Evolutionary conservation across 1,140 invertebrate species (phyloP).

Genomic region (Solenopsis fugax): DNA sequence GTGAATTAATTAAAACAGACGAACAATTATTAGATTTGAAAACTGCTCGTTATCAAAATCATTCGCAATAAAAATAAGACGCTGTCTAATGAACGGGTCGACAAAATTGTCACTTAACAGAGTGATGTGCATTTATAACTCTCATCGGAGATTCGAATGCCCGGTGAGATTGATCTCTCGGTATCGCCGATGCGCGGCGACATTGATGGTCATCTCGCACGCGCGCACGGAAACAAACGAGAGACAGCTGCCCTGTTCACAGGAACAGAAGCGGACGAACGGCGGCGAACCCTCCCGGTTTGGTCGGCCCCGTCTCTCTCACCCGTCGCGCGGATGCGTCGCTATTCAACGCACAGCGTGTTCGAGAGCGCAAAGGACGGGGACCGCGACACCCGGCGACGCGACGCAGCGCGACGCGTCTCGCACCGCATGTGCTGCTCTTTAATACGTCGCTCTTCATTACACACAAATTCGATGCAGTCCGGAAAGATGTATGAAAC

Average conservation of each 20-base stretch:
- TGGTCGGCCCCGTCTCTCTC: slow-evolving; percentile 46
- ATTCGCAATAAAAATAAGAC: neutral
- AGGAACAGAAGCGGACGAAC: slow-evolving; percentile 36
- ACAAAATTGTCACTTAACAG: too few species aligned
- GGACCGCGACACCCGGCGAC: slow-evolving; percentile 56
- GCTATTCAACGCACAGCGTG: slow-evolving; percentile 56
- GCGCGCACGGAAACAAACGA: slow-evolving; percentile 50
- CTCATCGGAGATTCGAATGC: neutral
- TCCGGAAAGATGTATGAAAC: neutral
- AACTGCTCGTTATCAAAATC: neutral
- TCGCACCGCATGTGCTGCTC: slow-evolving; percentile 53
- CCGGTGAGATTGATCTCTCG: slow-evolving; percentile 39
- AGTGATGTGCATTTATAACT: neutral
- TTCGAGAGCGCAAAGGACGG: neutral
- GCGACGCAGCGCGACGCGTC: neutral
- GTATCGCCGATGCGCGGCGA: slow-evolving; percentile 18
- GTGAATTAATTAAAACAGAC: neutral
- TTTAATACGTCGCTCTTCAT: slow-evolving; percentile 11
- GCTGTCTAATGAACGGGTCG: neutral
- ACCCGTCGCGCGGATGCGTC: slow-evolving; percentile 44
- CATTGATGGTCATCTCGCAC: slow-evolving; percentile 49
- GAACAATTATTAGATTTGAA: neutral
- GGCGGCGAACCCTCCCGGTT: slow-evolving; percentile 47
- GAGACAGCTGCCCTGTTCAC: slow-evolving; percentile 54
- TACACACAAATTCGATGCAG: slow-evolving; percentile 22